These are phyloP conservation scores for Fistularia tabacaria DNA, from an alignment of 2,797 vertebrate genomes.

Conservation along the genomic window DNA sequence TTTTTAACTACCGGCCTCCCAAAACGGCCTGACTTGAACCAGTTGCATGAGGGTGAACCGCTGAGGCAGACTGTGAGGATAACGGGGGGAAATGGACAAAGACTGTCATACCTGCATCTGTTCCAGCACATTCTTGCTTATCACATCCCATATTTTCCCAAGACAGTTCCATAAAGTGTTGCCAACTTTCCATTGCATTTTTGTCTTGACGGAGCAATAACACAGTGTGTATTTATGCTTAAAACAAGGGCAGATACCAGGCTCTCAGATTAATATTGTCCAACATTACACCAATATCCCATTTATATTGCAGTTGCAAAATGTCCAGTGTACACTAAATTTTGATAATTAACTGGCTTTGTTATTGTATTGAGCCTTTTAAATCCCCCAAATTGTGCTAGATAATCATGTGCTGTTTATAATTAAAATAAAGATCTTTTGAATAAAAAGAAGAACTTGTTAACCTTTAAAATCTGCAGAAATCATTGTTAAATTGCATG, in stretches of 20 bases:
- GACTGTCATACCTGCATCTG: constrained; percentile 24
- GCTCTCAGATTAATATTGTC: too few species aligned
- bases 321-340: too few species aligned
- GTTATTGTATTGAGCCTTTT: too few species aligned
- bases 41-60: constrained; percentile 34
- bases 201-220: not conserved
- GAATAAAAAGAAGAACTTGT: too few species aligned
- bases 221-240: constrained; percentile 9
- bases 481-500: too few species aligned
- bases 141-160: constrained; percentile 36
- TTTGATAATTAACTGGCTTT: too few species aligned
- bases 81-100: constrained; percentile 16
- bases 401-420: too few species aligned
- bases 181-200: constrained; percentile 43
- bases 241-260: constrained; percentile 8
- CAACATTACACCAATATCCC: too few species aligned
- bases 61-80: constrained; percentile 23
- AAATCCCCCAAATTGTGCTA: too few species aligned
- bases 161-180: constrained; percentile 16
- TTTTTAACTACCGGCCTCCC: constrained; percentile 55
- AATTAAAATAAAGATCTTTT: too few species aligned
- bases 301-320: too few species aligned
- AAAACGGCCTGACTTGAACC: constrained; percentile 33
- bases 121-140: constrained; percentile 33
- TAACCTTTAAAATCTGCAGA: too few species aligned